A percentile compares a stretch with the other conserved stretches of the same genome.
Conservation (phyloP, 2,888 invertebrate genomes). For the Apocheima hispidaria region DNA sequence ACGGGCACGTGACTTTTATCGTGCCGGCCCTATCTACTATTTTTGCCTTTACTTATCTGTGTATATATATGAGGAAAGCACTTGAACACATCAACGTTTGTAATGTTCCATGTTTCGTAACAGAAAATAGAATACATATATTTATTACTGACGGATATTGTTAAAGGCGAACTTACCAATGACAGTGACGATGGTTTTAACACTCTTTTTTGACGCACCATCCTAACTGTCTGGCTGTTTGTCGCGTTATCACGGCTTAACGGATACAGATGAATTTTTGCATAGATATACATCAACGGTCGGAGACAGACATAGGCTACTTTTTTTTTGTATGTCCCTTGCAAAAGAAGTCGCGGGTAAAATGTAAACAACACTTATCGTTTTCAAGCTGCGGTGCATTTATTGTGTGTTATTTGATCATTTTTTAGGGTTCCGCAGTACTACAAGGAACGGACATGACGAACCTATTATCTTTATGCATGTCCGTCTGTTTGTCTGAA, state of each 20-base stretch:
- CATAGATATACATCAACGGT: too few species aligned
- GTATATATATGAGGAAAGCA: slow-evolving; percentile 8
- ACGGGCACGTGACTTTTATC: slow-evolving; percentile 33
- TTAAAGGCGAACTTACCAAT: neutral
- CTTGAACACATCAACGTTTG: slow-evolving; percentile 12
- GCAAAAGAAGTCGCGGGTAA: too few species aligned
- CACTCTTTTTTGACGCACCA: slow-evolving; percentile 36
- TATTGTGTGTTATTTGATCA: slow-evolving; percentile 27
- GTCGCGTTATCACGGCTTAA: too few species aligned
- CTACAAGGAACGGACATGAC: too few species aligned
- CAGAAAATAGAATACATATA: slow-evolving; percentile 13
- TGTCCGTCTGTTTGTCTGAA: too few species aligned
- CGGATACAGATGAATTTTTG: too few species aligned
- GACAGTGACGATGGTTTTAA: neutral
- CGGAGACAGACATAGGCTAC: too few species aligned
- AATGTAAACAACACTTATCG: slow-evolving; percentile 32
- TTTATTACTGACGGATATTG: neutral
- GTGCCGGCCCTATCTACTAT: slow-evolving; percentile 15
- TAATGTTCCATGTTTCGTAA: neutral
- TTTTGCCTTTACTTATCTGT: slow-evolving; percentile 24
- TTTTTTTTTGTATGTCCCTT: too few species aligned
- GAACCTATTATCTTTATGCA: too few species aligned
- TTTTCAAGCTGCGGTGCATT: slow-evolving; percentile 35
- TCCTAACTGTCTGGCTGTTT: too few species aligned
- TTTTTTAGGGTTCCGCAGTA: too few species aligned